phyloP scores from a whole-genome alignment of 2,113 vertebrate genomes.

The Actenoides hombroni region DNA sequence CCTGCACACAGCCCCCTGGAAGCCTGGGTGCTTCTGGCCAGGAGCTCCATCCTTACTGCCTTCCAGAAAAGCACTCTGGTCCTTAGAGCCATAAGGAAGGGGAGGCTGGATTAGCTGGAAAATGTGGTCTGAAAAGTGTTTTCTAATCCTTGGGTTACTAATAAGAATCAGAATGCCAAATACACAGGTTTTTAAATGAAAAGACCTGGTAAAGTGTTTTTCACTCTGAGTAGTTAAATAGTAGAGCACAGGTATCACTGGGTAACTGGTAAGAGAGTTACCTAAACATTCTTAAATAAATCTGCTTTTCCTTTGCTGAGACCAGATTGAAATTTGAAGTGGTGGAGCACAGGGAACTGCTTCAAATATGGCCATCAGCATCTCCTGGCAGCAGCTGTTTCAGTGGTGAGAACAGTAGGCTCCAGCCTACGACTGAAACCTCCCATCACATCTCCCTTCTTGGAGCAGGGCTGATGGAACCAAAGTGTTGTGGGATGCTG shows the following conservation, averaged over 20 bases:
- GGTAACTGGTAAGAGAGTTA: neutral
- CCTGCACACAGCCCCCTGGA: neutral
- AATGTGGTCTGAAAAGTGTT: neutral
- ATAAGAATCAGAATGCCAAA: neutral
- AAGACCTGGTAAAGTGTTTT: neutral
- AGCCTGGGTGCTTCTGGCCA: neutral
- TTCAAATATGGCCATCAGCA: neutral
- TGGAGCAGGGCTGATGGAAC: neutral
- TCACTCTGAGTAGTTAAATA: neutral
- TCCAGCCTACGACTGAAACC: neutral
- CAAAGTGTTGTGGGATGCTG: neutral
- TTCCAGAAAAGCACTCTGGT: neutral
- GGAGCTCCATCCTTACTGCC: neutral
- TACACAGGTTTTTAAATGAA: neutral
- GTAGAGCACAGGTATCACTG: neutral
- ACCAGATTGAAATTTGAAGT: neutral
- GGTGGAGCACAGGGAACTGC: neutral
- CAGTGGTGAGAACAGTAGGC: neutral
- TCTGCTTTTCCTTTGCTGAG: neutral
- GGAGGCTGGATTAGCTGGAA: neutral
- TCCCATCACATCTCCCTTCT: neutral
- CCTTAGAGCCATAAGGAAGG: neutral
- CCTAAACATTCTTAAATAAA: neutral
- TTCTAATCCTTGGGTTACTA: neutral
- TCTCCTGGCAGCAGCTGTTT: neutral